phyloP scores from a whole-genome alignment of 2,113 vertebrate genomes.

The Macrotus californicus region DNA sequence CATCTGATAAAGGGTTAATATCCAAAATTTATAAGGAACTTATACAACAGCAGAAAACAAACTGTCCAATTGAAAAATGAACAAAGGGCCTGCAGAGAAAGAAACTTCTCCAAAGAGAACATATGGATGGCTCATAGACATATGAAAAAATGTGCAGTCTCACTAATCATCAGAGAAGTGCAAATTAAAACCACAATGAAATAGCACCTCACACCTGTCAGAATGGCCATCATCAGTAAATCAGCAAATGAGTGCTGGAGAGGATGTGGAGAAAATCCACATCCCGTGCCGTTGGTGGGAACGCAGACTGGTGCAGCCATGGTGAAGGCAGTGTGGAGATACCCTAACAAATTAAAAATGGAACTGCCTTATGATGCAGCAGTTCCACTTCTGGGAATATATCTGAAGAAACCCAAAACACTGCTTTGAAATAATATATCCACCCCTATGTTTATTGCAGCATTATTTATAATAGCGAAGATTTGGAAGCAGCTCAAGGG shows the following conservation, averaged over 20 bases:
- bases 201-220: background rate
- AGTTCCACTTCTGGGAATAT: background rate
- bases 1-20: background rate
- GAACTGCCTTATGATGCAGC: background rate
- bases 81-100: background rate
- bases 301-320: background rate
- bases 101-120: background rate
- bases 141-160: background rate
- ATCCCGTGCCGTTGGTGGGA: too few species aligned
- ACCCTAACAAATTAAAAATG: background rate
- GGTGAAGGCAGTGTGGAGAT: background rate
- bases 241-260: background rate
- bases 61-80: background rate
- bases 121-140: background rate
- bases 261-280: background rate
- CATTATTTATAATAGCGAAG: background rate
- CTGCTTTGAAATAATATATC: background rate
- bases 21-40: background rate
- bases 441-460: background rate
- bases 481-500: background rate
- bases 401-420: background rate
- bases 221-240: background rate
- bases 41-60: background rate
- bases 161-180: background rate
- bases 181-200: background rate